Evolutionary conservation across 1,140 invertebrate species (phyloP).

Genomic region (Drosophila micromelanica): DNA sequence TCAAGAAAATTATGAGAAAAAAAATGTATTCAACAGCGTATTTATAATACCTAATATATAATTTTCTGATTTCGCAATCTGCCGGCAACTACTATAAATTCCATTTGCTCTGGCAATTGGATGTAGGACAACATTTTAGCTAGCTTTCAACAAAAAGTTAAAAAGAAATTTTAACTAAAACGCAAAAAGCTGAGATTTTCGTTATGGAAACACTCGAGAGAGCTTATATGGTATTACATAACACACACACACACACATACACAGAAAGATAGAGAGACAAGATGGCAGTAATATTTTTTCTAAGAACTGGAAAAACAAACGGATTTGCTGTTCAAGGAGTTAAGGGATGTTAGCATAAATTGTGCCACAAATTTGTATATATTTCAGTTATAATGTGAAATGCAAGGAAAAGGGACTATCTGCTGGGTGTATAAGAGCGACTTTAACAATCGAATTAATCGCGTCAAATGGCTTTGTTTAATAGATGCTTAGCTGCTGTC

Average conservation of each 20-base stretch:
- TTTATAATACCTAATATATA: too few species aligned
- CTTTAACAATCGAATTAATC: too few species aligned
- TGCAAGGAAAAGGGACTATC: too few species aligned
- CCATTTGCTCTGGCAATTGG: not conserved
- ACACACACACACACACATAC: not conserved
- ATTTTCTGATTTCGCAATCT: too few species aligned
- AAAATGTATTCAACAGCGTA: not conserved
- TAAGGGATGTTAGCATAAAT: not conserved
- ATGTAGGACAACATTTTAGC: constrained; percentile 5
- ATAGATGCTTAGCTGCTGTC: too few species aligned
- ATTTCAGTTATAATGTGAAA: too few species aligned
- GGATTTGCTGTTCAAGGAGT: not conserved
- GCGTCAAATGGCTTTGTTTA: too few species aligned
- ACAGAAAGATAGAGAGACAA: not conserved
- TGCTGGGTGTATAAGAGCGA: too few species aligned
- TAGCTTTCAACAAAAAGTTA: not conserved
- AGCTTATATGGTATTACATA: not conserved
- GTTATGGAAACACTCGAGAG: not conserved
- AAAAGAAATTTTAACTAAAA: constrained; percentile 1
- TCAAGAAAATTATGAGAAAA: not conserved
- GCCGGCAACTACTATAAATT: not conserved
- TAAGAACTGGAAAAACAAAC: constrained; percentile 20
- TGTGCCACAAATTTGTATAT: not conserved
- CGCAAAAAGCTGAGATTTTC: not conserved
- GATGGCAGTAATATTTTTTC: not conserved